phyloP scores from a whole-genome alignment of 2,113 vertebrate genomes.

The Amblyopsis rosae region DNA sequence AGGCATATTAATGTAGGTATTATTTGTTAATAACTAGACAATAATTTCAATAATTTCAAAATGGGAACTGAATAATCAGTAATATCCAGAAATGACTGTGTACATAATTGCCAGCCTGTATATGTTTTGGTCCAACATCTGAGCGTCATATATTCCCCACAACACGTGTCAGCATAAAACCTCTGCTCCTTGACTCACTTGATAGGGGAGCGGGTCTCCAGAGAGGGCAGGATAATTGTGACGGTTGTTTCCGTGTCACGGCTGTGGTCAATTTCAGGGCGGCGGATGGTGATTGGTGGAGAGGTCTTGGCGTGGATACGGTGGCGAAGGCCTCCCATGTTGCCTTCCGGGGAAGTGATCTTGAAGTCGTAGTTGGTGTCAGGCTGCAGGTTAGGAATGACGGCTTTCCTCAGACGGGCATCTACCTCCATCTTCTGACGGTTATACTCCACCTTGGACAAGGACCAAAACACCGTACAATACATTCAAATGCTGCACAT shows the following conservation, averaged over 20 bases:
- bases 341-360: constrained; percentile 88
- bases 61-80: no score
- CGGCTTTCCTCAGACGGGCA: constrained; percentile 87
- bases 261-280: constrained; percentile 87
- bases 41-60: no score
- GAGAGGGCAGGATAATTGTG: constrained; percentile 85
- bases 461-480: neutral
- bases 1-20: no score
- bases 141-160: no score
- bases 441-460: constrained; percentile 89
- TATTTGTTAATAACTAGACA: no score
- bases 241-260: constrained; percentile 87
- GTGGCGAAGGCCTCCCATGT: constrained; percentile 93
- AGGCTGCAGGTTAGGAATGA: constrained; percentile 90
- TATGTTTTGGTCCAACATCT: no score
- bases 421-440: constrained; percentile 89
- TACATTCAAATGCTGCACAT: neutral
- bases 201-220: constrained; percentile 83
- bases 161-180: neutral
- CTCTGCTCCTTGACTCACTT: constrained; percentile 77
- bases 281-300: constrained; percentile 83
- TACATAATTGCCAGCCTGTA: no score
- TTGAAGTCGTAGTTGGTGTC: constrained; percentile 94
- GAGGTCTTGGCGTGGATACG: constrained; percentile 91
- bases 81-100: no score